Evolutionary conservation across 2,113 vertebrate genomes (phyloP), one percentile per base, ranked within the genome.

Genomic region (Burhinus oedicnemus): DNA sequence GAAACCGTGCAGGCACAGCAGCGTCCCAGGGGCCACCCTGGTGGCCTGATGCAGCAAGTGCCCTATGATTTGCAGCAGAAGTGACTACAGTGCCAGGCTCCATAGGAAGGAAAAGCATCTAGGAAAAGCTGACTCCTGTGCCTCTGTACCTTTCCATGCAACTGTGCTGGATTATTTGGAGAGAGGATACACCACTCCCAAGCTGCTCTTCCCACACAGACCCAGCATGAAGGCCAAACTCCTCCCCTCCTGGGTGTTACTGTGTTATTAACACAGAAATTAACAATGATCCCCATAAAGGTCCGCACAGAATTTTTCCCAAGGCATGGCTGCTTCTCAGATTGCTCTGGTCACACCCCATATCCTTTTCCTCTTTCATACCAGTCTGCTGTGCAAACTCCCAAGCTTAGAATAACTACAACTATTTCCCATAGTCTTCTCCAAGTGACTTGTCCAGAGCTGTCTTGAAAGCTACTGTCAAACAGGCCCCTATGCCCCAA

Each of bases 131-230:
- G 55, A 11, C 7, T 77, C 27, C 32, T 18, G 77, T 4, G 23
- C 2, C 42, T 32, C 40, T 2, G 0, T 3, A 21, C 34, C 45
- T 40, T 22, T 11, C 65, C 20, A 6, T 1, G 2, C 66, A 42
- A 4, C 51, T 5, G 20, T 1, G 5, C 49, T 36, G 30, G 29
- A 20, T n/a, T 54, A 38, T 52, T 1, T 22, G 70, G 29, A 47
- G 54, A n/a, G 23, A 36, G 32, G 1, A 17, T 3, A 12, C 32
- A 32, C 7, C 44, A 5, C 26, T 54, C 38, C 69, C 78, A 10
- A 25, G 6, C 11, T 13, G 34, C 34, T 18, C 74, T 27, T 49
- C 72, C 72, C 62, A 77, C 7, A 1, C 42, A 60, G 58, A 20
- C 4, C 27, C 45, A 13, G 32, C 2, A 1, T 2, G n/a, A 61